phyloP scores from a whole-genome alignment of 2,113 vertebrate species.

The Austrofundulus limnaeus region DNA sequence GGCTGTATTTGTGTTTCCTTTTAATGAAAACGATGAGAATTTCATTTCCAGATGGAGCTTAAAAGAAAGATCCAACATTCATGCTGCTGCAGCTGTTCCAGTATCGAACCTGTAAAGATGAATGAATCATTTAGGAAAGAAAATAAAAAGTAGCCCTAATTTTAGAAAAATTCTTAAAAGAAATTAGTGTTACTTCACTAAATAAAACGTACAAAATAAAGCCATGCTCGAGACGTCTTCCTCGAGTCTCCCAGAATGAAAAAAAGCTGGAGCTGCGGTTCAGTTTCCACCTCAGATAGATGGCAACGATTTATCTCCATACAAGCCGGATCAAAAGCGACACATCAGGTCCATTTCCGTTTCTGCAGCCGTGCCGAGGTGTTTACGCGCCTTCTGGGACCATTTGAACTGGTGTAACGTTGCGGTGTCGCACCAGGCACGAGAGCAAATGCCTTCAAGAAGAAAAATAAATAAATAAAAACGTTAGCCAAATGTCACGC shows the following conservation, averaged over 20 bases:
- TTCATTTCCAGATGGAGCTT: slow-evolving; percentile 32
- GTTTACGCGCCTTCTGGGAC: not conserved
- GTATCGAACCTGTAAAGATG: not conserved
- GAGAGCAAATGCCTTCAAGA: slow-evolving; percentile 20
- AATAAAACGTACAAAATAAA: too few species aligned
- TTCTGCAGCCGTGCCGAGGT: not conserved
- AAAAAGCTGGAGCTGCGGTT: too few species aligned
- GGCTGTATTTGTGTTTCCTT: slow-evolving; percentile 19
- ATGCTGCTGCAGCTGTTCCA: slow-evolving; percentile 15
- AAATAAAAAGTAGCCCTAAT: not conserved
- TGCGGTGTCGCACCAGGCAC: slow-evolving; percentile 27
- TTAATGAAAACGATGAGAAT: slow-evolving; percentile 13
- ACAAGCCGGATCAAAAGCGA: not conserved
- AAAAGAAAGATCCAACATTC: slow-evolving; percentile 1
- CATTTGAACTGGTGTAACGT: slow-evolving; percentile 20
- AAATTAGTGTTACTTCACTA: not conserved
- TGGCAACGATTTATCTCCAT: too few species aligned
- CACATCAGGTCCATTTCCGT: not conserved
- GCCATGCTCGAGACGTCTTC: not conserved
- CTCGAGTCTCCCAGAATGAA: not conserved
- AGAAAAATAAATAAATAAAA: slow-evolving; percentile 21
- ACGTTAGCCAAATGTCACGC: slow-evolving; percentile 61
- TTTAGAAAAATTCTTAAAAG: not conserved
- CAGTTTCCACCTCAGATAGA: too few species aligned
- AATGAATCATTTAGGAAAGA: not conserved